Evolutionary conservation across 1,140 invertebrate genomes (phyloP).

Genomic region (Drosophila eugracilis): DNA sequence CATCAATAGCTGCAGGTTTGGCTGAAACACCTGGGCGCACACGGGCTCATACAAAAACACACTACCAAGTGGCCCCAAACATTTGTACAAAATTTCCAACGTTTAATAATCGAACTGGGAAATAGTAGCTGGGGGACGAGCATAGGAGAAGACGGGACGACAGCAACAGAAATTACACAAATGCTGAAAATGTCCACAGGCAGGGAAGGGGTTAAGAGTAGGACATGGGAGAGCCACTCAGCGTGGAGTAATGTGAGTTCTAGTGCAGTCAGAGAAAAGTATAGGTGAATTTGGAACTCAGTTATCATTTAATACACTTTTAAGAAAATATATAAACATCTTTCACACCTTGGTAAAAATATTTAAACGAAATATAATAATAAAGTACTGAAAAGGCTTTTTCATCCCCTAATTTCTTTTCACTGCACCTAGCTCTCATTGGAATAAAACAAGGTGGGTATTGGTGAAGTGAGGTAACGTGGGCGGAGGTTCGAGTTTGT

Average conservation of each 20-base stretch:
- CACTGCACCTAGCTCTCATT: neutral
- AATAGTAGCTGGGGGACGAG: neutral
- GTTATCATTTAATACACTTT: neutral
- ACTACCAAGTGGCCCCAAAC: conserved; percentile 48
- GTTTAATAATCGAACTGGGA: conserved; percentile 73
- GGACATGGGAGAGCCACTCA: conserved; percentile 31
- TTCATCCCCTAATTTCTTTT: too few species aligned
- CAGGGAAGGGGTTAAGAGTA: conserved; percentile 10
- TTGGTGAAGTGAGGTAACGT: conserved; percentile 2
- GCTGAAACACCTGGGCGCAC: conserved; percentile 44
- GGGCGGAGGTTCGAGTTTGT: conserved; percentile 21
- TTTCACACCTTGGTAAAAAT: too few species aligned
- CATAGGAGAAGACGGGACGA: conserved; percentile 19
- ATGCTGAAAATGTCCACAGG: conserved; percentile 46
- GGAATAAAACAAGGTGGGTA: conserved; percentile 12
- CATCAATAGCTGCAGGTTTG: conserved; percentile 45
- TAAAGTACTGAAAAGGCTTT: too few species aligned
- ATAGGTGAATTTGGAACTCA: neutral
- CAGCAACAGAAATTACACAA: conserved; percentile 79
- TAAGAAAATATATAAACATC: too few species aligned
- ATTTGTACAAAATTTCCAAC: conserved; percentile 62
- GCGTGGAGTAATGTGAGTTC: conserved; percentile 14
- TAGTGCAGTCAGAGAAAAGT: neutral
- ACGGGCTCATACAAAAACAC: conserved; percentile 7
- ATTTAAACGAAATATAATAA: too few species aligned